Evolutionary conservation across 2,888 invertebrate genomes (phyloP).

Genomic region (Bedellia somnulentella): DNA sequence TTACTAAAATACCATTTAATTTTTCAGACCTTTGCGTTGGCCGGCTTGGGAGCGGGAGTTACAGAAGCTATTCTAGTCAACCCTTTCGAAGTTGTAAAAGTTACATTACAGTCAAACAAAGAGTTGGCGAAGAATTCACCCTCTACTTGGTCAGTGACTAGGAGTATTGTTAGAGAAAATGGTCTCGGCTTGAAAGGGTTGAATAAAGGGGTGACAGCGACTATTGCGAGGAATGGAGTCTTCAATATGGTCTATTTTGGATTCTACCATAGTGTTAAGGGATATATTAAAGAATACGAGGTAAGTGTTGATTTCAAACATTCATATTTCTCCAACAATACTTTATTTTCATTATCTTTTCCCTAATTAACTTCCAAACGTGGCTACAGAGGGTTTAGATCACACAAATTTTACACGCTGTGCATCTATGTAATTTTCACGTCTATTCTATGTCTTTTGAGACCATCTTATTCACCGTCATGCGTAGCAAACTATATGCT

Average conservation of each 20-base stretch:
- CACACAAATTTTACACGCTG: too few relatives aligned
- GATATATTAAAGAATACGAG: constrained; percentile 66
- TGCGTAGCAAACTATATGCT: too few relatives aligned
- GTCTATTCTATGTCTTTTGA: too few relatives aligned
- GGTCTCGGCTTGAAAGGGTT: constrained; percentile 82
- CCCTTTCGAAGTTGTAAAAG: constrained; percentile 95
- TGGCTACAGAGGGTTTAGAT: too few relatives aligned
- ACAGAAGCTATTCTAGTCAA: constrained; percentile 92
- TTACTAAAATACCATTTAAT: too few relatives aligned
- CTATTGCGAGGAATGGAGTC: constrained; percentile 84
- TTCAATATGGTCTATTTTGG: constrained; percentile 96
- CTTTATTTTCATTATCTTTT: too few relatives aligned
- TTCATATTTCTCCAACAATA: too few relatives aligned
- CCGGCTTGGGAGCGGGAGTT: constrained; percentile 85
- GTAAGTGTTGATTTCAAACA: constrained; percentile 29
- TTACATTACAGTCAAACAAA: constrained; percentile 79
- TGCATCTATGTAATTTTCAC: too few relatives aligned
- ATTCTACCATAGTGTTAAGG: constrained; percentile 90
- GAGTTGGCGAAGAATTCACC: constrained; percentile 65
- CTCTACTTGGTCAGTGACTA: constrained; percentile 79
- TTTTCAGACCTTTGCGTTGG: constrained; percentile 81
- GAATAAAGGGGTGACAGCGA: constrained; percentile 87
- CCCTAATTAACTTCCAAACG: too few relatives aligned
- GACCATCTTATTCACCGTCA: too few relatives aligned
- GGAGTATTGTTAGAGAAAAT: constrained; percentile 71